Evolutionary conservation across 2,113 vertebrate genomes (phyloP).

Genomic region (Thalassarche chlororhynchos): DNA sequence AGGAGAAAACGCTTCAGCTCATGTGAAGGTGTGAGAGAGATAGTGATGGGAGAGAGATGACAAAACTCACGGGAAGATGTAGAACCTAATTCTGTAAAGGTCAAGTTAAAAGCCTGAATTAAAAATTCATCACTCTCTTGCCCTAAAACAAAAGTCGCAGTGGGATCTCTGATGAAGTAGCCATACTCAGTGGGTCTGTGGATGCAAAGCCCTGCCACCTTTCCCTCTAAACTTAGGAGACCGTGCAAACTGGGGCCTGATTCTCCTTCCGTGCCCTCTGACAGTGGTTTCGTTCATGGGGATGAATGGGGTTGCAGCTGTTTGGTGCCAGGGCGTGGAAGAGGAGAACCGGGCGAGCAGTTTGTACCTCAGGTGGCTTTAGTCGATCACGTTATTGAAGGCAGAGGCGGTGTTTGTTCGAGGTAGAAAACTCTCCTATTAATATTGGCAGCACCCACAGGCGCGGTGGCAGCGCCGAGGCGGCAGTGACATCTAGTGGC

Average conservation of each 20-base stretch:
- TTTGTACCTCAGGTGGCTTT: not conserved
- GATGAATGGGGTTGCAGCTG: no score
- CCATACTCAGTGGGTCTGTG: fast-evolving
- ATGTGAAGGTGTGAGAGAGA: not conserved
- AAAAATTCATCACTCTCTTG: not conserved
- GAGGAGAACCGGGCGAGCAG: fast-evolving
- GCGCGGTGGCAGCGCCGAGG: not conserved
- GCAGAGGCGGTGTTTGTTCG: not conserved
- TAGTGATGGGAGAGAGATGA: not conserved
- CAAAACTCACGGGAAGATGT: not conserved
- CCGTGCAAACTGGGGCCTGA: fast-evolving
- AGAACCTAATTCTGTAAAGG: not conserved
- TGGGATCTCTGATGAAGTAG: not conserved
- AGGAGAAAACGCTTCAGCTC: not conserved
- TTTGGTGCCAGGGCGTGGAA: not conserved
- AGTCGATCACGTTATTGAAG: fast-evolving
- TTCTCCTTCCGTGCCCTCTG: not conserved
- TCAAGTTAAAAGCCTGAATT: not conserved
- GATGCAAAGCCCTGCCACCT: not conserved
- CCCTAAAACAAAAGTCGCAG: not conserved
- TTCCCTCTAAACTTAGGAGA: not conserved
- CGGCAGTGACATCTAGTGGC: slow-evolving; percentile 72
- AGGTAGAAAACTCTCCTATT: not conserved
- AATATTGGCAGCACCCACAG: not conserved
- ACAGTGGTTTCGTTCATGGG: no score